A percentile compares a stretch with the other conserved stretches of the same genome.
Evolutionary conservation across 2,113 vertebrate genomes (phyloP).

Genomic region (Lynx canadensis): DNA sequence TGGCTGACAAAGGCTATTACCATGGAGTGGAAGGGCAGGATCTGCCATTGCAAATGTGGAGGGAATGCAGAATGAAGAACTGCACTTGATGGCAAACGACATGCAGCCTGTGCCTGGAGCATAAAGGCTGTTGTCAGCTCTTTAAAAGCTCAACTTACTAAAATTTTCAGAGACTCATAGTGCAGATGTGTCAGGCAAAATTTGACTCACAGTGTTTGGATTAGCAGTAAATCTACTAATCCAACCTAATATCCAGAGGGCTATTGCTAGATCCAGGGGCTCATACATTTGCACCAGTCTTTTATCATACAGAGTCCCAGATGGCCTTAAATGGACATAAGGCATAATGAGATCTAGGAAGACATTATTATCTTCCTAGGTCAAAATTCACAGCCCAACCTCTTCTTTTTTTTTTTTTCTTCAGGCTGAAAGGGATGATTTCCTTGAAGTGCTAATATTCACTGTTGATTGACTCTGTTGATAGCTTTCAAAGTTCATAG

Average conservation of each 20-base stretch:
- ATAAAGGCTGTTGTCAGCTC: slow-evolving; percentile 73
- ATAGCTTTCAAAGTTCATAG: slow-evolving; percentile 66
- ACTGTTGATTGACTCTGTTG: slow-evolving; percentile 80
- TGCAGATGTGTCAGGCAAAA: slow-evolving; percentile 80
- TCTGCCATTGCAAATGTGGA: slow-evolving; percentile 39
- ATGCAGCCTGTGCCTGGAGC: slow-evolving; percentile 69
- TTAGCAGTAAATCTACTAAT: slow-evolving; percentile 84
- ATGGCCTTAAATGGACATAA: slow-evolving; percentile 78
- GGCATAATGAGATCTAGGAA: slow-evolving; percentile 83
- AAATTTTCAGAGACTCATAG: slow-evolving; percentile 48
- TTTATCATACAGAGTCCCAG: slow-evolving; percentile 81
- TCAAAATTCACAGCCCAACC: slow-evolving; percentile 82
- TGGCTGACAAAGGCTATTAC: not conserved
- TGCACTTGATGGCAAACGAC: slow-evolving; percentile 69
- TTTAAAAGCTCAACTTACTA: slow-evolving; percentile 71
- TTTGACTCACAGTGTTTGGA: slow-evolving; percentile 79
- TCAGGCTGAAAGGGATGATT: slow-evolving; percentile 72
- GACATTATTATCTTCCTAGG: slow-evolving; percentile 83
- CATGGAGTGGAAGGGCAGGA: not conserved
- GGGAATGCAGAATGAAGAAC: slow-evolving; percentile 63
- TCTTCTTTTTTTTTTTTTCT: slow-evolving; percentile 70
- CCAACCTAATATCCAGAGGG: slow-evolving; percentile 79
- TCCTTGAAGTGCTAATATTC: slow-evolving; percentile 83
- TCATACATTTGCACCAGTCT: slow-evolving; percentile 82
- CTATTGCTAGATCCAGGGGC: slow-evolving; percentile 75